Evolutionary conservation across 2,797 vertebrate species (phyloP).

Genomic region (Knipowitschia caucasica): DNA sequence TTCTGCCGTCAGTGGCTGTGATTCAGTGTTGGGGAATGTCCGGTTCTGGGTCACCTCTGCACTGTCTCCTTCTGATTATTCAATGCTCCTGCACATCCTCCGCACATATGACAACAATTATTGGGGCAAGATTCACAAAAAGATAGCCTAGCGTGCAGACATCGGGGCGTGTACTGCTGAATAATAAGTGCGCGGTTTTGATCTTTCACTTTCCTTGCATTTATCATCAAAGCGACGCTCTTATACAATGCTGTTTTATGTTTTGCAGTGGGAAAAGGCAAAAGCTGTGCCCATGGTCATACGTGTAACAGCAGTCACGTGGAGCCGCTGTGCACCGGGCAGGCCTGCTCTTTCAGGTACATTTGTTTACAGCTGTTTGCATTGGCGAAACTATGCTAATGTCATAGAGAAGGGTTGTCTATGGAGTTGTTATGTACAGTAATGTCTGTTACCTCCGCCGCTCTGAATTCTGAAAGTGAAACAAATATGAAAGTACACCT

Average conservation of each 20-base stretch:
- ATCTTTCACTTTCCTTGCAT: neutral
- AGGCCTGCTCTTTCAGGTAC: slow-evolving; percentile 86
- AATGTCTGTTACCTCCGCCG: too few species aligned
- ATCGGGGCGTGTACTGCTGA: neutral
- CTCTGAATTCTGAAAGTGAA: too few species aligned
- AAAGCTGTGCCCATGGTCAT: slow-evolving; percentile 73
- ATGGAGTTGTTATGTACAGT: too few species aligned
- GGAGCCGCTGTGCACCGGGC: slow-evolving; percentile 77
- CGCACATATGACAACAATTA: slow-evolving; percentile 64
- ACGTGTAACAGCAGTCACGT: slow-evolving; percentile 68
- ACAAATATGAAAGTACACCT: too few species aligned
- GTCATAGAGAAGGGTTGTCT: neutral
- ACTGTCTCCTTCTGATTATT: slow-evolving; percentile 34
- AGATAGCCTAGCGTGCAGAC: slow-evolving; percentile 4
- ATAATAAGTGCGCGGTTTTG: neutral
- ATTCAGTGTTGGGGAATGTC: slow-evolving; percentile 51
- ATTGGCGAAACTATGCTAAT: too few species aligned
- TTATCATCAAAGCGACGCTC: neutral
- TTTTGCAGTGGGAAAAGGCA: slow-evolving; percentile 71
- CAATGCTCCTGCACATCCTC: slow-evolving; percentile 40
- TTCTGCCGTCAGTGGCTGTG: slow-evolving; percentile 25
- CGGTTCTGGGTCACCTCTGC: slow-evolving; percentile 34
- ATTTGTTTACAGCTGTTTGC: too few species aligned
- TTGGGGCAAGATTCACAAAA: slow-evolving; percentile 56
- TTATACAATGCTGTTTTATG: neutral